phyloP scores from a whole-genome alignment of 2,888 invertebrate genomes.

The Amphipyra tragopoginis region DNA sequence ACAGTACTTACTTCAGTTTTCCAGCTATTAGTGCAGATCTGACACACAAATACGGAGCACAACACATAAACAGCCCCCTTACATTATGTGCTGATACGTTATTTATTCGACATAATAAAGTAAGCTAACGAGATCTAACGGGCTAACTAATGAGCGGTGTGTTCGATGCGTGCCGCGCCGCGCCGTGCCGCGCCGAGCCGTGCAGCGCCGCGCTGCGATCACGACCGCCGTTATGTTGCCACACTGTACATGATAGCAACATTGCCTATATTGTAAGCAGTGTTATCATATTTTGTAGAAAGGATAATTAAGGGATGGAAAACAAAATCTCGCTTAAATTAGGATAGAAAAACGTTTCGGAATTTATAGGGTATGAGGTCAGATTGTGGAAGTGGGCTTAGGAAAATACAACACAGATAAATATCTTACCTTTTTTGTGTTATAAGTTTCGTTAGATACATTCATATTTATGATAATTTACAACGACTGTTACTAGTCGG shows the following conservation, averaged over 20 bases:
- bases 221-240: constrained; percentile 45
- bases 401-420: too few species aligned
- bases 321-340: not conserved
- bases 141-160: constrained; percentile 52
- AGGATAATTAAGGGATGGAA: not conserved
- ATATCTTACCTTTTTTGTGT: too few species aligned
- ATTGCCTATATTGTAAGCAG: not conserved
- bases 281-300: not conserved
- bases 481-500: too few species aligned
- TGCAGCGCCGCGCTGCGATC: constrained; percentile 28
- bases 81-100: constrained; percentile 40
- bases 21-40: not conserved
- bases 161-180: constrained; percentile 44
- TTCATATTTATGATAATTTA: too few species aligned
- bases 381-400: too few species aligned
- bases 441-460: too few species aligned
- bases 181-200: constrained; percentile 37
- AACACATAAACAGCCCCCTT: too few species aligned
- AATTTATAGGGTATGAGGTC: too few species aligned
- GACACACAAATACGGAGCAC: constrained; percentile 1
- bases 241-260: not conserved
- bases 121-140: constrained; percentile 52
- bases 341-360: too few species aligned
- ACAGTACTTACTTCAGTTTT: not conserved
- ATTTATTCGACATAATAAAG: constrained; percentile 58